A percentile compares a stretch with the other conserved stretches of the same genome.
These are phyloP conservation scores for Arothron firmamentum DNA, from an alignment of 2,113 vertebrate species.

Conservation along the genomic window DNA sequence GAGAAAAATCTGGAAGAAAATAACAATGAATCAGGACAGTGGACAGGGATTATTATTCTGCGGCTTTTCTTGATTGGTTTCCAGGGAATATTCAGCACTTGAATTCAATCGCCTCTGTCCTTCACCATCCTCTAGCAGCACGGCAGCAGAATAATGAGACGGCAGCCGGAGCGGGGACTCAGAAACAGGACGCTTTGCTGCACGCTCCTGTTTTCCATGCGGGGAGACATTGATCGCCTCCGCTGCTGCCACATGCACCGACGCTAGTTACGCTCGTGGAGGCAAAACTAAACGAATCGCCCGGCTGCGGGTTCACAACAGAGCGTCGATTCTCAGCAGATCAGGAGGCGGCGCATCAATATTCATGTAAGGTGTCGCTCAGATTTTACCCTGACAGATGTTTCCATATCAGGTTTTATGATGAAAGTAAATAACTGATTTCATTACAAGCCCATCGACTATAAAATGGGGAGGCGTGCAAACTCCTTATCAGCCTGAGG, in stretches of 20 bases:
- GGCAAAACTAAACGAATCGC: slow-evolving; percentile 23
- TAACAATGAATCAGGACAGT: slow-evolving; percentile 75
- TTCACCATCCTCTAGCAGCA: slow-evolving; percentile 73
- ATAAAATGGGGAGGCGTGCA: slow-evolving; percentile 64
- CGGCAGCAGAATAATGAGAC: slow-evolving; percentile 63
- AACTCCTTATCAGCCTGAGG: slow-evolving; percentile 67
- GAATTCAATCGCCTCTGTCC: slow-evolving; percentile 72
- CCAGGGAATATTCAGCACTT: slow-evolving; percentile 74
- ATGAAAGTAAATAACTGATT: slow-evolving; percentile 70
- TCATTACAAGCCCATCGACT: slow-evolving; percentile 66
- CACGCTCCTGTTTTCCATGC: slow-evolving; percentile 31
- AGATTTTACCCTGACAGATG: slow-evolving; percentile 62
- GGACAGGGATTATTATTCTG: slow-evolving; percentile 72
- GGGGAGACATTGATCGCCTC: slow-evolving; percentile 6
- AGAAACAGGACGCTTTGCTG: slow-evolving; percentile 46
- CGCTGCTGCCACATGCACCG: slow-evolving; percentile 13
- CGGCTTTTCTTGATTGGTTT: slow-evolving; percentile 74
- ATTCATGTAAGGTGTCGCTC: slow-evolving; percentile 48
- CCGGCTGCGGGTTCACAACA: slow-evolving; percentile 12
- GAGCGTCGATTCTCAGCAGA: slow-evolving; percentile 30
- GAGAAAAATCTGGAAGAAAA: slow-evolving; percentile 69
- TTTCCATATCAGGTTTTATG: slow-evolving; percentile 64
- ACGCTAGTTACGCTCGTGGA: slow-evolving; percentile 7
- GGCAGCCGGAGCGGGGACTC: slow-evolving; percentile 41
- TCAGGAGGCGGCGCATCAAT: slow-evolving; percentile 36